Base-by-base conservation (phyloP, 1,140 invertebrate genomes). In the Epicauta chinensis region DNA sequence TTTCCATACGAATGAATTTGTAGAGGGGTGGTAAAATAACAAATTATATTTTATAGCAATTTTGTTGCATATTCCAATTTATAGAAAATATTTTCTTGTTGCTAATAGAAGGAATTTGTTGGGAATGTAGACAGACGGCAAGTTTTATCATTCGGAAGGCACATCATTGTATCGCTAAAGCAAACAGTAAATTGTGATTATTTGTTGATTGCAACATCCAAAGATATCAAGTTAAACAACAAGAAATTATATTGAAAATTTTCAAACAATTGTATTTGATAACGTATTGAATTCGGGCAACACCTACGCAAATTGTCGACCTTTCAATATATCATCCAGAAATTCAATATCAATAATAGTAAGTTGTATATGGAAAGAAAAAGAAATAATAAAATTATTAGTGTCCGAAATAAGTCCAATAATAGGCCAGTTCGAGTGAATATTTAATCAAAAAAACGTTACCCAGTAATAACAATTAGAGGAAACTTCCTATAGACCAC, bases 381-480 rank as follows among this genome's bases (percentile, higher is more conserved):
- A 9, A 40, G 15, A 6, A 37, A 37, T 37, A 12, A 37, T 15
- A 37, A 37, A 6, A 13, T 5, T 40, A 16, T 40, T 23, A 3
- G 23, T 5, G 53, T 39, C 44, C 46, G 14, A 16, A 37, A n/a
- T 47, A 38, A 13, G 13, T 34, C 34, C 45, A 46, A 46, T 35
- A 48, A 37, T 37, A 48, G 45, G 45, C 35, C 46, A 49, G 31
- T 39, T 10, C 38, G 37, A 40, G 36, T 49, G 35, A 49, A 49
- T 49, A 49, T 38, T 49, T 49, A 35, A 49, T 49, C 16, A 17
- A 31, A 40, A 48, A 47, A 47, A 47, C 45, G 32, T 47, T 23
- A 37, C 45, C 30, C 34, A 34, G 45, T 47, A 47, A 37, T 47
- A 47, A 47, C 38, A 47, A 47, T 47, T 47, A 47, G n/a, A 47